Evolutionary conservation across 2,113 vertebrate species (phyloP).

Genomic region (Atrichornis clamosus): DNA sequence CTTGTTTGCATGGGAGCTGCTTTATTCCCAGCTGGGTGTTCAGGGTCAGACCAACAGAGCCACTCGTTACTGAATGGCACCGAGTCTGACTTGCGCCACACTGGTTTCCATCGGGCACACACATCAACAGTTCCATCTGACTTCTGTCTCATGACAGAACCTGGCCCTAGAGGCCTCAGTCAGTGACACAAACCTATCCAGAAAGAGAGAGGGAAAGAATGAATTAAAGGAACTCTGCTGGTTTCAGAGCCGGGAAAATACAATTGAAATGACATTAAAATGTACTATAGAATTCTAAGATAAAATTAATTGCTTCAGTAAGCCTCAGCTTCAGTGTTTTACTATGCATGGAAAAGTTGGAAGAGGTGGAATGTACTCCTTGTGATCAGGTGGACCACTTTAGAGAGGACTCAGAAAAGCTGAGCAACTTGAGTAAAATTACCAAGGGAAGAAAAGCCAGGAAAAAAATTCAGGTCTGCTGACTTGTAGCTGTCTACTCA

Average conservation of each 20-base stretch:
- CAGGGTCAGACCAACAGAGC: background rate
- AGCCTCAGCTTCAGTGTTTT: background rate
- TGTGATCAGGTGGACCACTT: background rate
- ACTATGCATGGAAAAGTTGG: background rate
- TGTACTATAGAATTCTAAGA: background rate
- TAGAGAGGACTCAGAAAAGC: background rate
- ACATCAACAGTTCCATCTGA: background rate
- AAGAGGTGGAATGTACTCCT: background rate
- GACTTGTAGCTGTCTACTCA: background rate
- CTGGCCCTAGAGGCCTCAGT: background rate
- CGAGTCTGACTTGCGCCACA: fast-evolving
- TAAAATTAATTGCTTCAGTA: background rate
- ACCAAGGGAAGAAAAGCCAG: background rate
- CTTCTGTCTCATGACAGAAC: background rate
- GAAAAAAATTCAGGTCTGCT: background rate
- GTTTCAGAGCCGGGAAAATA: background rate
- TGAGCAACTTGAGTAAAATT: background rate
- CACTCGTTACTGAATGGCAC: background rate
- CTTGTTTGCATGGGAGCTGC: background rate
- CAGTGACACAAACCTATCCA: background rate
- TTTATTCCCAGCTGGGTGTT: background rate
- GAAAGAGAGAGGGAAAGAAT: background rate
- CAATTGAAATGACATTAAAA: background rate
- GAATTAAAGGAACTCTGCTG: background rate
- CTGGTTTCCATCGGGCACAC: background rate